Evolutionary conservation across 1,140 invertebrate genomes (phyloP), one percentile per base, ranked within the genome.

Genomic region (Ephestia elutella): DNA sequence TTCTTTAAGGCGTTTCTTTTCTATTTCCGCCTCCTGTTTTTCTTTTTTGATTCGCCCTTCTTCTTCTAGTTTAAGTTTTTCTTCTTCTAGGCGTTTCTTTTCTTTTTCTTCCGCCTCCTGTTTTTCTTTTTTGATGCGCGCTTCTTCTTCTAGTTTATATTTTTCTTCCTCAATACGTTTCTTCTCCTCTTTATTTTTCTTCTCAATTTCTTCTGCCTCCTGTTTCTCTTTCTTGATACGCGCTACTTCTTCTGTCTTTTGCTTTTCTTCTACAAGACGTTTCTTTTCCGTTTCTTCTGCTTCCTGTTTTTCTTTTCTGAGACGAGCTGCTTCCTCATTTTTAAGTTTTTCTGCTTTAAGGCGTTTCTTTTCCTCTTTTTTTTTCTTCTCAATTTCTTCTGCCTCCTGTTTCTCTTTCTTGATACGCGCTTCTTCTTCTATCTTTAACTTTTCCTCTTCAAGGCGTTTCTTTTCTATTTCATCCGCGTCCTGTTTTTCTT

Each of bases 401-500:
- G 19, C 38, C 44, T 71, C 63, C 59, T 56, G 56, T 32, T 51
- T 32, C 51, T 62, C 19, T 51, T 54, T 65, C n/a, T 49, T 51
- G 32, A 10, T 25, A 20, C 17, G 17, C 5, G 56, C 25, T 62
- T 64, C 56, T 49, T 44, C 49, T 50, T 53, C 4, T 53, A 49
- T 55, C 60, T 10, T 54, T 50, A 38, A 51, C 56, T 32, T 57
- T 54, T 55, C 54, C 57, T 65, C 59, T 54, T 60, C 62, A 28
- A 64, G 18, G 3, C 18, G 54, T 21, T 65, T 54, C 30, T 66
- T 56, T 53, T 66, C 19, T 20, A 54, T 57, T 65, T 55, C 35
- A 59, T 55, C 53, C 35, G 9, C 11, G 21, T 59, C 56, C 54
- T 72, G 78, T 19, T 75, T 73, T 48, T 67, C 60, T 62, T 81